A percentile compares a stretch with the other conserved stretches of the same genome.
Conservation (phyloP, 2,797 vertebrate species). For the Podarcis lilfordi region DNA sequence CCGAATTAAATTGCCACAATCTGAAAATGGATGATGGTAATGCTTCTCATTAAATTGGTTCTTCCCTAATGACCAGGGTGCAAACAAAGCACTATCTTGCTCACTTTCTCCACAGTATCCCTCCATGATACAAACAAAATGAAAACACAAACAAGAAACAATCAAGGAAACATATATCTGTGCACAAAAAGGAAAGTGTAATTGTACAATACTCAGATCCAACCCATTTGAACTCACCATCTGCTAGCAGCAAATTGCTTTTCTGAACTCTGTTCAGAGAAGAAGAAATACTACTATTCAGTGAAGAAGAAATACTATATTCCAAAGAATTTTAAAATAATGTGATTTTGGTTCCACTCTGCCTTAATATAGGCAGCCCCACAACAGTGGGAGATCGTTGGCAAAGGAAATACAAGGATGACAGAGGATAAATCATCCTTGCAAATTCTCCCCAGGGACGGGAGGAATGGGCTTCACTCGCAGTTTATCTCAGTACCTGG, state of each 20-base stretch:
- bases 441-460: too few relatives aligned
- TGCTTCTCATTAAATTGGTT: neutral
- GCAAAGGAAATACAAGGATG: too few relatives aligned
- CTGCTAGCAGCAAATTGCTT: neutral
- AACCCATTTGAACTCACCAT: neutral
- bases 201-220: neutral
- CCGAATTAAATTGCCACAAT: neutral
- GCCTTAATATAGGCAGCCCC: too few relatives aligned
- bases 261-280: slow-evolving; percentile 39
- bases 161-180: neutral
- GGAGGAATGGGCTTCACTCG: too few relatives aligned
- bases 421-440: too few relatives aligned
- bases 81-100: neutral
- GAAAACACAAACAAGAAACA: neutral
- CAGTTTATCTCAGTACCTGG: too few relatives aligned
- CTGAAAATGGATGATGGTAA: neutral
- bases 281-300: slow-evolving; percentile 5
- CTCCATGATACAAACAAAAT: neutral
- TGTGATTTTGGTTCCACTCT: too few relatives aligned
- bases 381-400: too few relatives aligned
- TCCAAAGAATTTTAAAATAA: slow-evolving; percentile 26
- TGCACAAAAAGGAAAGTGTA: neutral
- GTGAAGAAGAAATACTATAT: neutral
- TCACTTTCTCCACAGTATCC: neutral
- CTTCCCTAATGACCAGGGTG: neutral